Percentiles rank a stretch among this genome's conserved stretches.
Conservation (phyloP, 2,888 invertebrate species). For the Fragum whitleyi region DNA sequence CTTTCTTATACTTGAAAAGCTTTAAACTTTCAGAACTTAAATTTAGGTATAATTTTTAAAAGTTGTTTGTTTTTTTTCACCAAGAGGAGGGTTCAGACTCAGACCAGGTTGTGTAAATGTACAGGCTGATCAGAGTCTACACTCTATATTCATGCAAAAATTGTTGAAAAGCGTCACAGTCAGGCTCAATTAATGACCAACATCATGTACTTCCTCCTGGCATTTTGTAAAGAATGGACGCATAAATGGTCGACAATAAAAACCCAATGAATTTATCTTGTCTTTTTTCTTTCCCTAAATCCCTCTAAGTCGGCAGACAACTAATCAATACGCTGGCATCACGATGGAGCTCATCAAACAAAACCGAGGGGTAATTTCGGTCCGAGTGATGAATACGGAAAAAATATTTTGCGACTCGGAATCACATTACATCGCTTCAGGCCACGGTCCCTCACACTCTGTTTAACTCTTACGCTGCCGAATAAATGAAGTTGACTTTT, state of each 20-base stretch:
- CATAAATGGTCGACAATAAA: constrained; percentile 9
- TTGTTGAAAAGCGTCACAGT: too few species aligned
- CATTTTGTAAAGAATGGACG: constrained; percentile 7
- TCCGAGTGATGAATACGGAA: background rate
- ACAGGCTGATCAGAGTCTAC: too few species aligned
- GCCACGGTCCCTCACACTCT: background rate
- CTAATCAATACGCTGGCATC: constrained; percentile 12
- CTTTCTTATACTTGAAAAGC: too few species aligned
- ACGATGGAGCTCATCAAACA: background rate
- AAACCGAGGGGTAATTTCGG: background rate
- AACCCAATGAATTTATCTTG: constrained; percentile 21
- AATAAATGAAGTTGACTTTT: constrained; percentile 4
- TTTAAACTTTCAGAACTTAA: too few species aligned
- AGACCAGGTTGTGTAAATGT: too few species aligned
- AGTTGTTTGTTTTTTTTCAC: too few species aligned
- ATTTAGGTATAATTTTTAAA: too few species aligned
- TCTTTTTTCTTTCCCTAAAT: background rate
- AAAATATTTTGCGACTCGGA: background rate
- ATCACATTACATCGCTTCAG: constrained; percentile 1
- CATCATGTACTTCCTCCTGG: background rate
- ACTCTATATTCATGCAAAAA: too few species aligned
- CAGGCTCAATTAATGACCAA: too few species aligned
- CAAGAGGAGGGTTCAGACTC: too few species aligned
- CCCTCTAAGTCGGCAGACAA: constrained; percentile 5
- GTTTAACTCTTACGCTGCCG: background rate